Conservation (phyloP, 53 echinoderm and acorn worm genomes). For the Echinometra lucunter region DNA sequence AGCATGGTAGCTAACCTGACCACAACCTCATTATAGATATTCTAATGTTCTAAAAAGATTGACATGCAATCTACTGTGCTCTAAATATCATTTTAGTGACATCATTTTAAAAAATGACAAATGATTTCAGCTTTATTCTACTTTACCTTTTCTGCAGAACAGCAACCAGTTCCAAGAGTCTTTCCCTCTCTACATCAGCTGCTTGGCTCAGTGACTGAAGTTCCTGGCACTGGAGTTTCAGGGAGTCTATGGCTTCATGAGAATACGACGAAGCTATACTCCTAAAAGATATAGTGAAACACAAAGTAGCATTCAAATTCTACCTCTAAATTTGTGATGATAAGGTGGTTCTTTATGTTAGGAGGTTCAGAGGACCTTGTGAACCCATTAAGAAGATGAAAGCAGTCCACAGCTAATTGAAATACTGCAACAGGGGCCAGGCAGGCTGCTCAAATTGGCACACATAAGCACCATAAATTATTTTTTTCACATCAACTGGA, state of each 20-base stretch:
- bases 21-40: neutral
- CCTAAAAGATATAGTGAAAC: slow-evolving; percentile 40
- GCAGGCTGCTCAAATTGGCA: neutral
- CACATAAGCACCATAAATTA: neutral
- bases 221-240: slow-evolving; percentile 83
- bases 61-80: neutral
- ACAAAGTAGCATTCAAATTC: neutral
- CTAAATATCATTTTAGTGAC: neutral
- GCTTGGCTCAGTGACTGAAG: slow-evolving; percentile 90
- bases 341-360: too few species aligned
- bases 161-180: slow-evolving; percentile 92
- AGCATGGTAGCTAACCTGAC: neutral
- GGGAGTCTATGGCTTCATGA: slow-evolving; percentile 71
- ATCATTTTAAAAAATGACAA: neutral
- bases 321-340: neutral
- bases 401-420: neutral
- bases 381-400: neutral
- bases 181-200: slow-evolving; percentile 94
- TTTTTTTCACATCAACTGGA: too few species aligned
- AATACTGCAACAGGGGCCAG: neutral
- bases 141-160: slow-evolving; percentile 89
- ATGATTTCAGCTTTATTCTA: neutral
- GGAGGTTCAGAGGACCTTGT: neutral
- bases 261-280: slow-evolving; percentile 64
- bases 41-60: neutral